These are phyloP conservation scores for Platycnemis pennipes DNA, from an alignment of 2,888 invertebrate species.

Conservation along the genomic window DNA sequence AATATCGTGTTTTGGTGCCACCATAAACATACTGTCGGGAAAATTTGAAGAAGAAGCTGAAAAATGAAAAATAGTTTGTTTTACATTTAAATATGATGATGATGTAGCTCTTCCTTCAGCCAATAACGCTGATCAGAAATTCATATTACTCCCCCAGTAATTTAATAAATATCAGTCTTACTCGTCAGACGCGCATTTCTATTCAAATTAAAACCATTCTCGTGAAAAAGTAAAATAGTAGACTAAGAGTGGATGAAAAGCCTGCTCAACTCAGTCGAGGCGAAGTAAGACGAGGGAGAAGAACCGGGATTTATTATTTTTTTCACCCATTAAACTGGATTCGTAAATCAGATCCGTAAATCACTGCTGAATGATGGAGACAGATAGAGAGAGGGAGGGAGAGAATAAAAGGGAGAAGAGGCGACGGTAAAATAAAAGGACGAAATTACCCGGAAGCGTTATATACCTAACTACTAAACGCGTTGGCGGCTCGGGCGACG, in stretches of 20 bases:
- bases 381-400: neutral
- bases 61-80: slow-evolving; percentile 21
- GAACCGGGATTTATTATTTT: neutral
- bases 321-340: neutral
- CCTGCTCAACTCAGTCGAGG: neutral
- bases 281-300: neutral
- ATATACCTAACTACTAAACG: neutral
- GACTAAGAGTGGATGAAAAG: neutral
- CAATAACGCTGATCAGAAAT: neutral
- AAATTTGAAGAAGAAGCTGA: neutral
- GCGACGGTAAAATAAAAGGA: too few relatives aligned
- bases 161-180: neutral
- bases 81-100: slow-evolving; percentile 11
- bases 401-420: too few relatives aligned
- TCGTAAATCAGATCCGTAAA: slow-evolving; percentile 30
- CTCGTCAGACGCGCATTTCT: neutral
- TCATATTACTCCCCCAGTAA: neutral
- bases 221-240: neutral
- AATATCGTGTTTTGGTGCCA: neutral
- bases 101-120: neutral
- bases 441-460: slow-evolving; percentile 12
- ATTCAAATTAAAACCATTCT: neutral
- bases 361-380: neutral
- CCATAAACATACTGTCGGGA: neutral
- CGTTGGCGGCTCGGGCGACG: neutral